These are phyloP conservation scores for Ctena decussata DNA, from an alignment of 2,888 invertebrate genomes.

Conservation along the genomic window DNA sequence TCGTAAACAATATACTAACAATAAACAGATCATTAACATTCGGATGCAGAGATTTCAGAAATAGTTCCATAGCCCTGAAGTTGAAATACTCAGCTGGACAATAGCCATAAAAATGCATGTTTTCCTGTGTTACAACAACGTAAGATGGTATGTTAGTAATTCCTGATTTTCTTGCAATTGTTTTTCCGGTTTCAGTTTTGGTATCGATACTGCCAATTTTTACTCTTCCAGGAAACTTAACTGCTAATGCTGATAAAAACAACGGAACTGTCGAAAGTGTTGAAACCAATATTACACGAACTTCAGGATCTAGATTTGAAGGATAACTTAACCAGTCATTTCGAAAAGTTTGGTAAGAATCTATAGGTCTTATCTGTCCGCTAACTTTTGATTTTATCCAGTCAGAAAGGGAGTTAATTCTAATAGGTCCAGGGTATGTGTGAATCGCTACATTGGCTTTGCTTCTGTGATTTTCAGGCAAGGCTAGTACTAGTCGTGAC, in stretches of 20 bases:
- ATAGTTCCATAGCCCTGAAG: conserved; percentile 87
- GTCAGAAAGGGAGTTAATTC: conserved; percentile 84
- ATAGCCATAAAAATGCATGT: conserved; percentile 86
- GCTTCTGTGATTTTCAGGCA: conserved; percentile 87
- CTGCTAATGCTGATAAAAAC: conserved; percentile 88
- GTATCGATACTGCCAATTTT: conserved; percentile 86
- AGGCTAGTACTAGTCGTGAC: conserved; percentile 87
- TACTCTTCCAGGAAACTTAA: conserved; percentile 88
- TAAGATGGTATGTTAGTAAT: conserved; percentile 83
- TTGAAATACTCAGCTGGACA: conserved; percentile 87
- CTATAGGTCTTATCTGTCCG: conserved; percentile 85
- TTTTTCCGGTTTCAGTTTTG: conserved; percentile 64
- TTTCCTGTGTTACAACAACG: conserved; percentile 87
- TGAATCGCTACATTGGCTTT: conserved; percentile 87
- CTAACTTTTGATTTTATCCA: conserved; percentile 88
- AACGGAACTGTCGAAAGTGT: conserved; percentile 87
- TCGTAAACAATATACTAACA: conserved; percentile 87
- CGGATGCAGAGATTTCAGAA: conserved; percentile 87
- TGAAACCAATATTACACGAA: conserved; percentile 87
- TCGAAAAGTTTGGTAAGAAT: conserved; percentile 81
- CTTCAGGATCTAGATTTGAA: conserved; percentile 74
- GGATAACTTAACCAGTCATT: conserved; percentile 84
- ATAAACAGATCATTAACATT: conserved; percentile 88
- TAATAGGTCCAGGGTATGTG: conserved; percentile 84
- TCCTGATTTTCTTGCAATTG: conserved; percentile 67